Conservation (phyloP, 1,140 invertebrate species). For the Anastatus disparis region DNA sequence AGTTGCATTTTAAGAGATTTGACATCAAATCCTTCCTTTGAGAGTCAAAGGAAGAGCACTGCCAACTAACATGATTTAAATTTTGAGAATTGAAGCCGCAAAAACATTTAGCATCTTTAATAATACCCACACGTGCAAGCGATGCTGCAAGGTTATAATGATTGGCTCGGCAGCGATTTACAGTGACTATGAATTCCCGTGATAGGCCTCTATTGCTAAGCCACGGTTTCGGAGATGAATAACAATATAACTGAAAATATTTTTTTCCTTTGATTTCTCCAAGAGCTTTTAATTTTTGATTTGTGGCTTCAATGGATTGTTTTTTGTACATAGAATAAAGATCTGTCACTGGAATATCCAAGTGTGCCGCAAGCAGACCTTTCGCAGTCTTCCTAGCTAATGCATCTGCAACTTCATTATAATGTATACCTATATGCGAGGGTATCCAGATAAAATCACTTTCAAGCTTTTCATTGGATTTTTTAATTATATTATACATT, state of each 20-base stretch:
- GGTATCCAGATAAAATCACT: background rate
- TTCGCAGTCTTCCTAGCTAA: background rate
- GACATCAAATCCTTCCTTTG: too few relatives aligned
- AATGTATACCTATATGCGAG: background rate
- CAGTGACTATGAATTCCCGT: conserved; percentile 14
- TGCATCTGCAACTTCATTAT: background rate
- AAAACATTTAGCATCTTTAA: conserved; percentile 1
- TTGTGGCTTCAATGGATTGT: background rate
- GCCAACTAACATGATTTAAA: conserved; percentile 30
- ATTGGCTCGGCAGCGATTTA: conserved; percentile 35
- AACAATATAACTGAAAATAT: background rate
- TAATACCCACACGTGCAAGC: conserved; percentile 23
- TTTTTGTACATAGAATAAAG: background rate
- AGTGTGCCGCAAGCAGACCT: background rate
- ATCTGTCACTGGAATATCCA: background rate
- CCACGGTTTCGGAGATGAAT: background rate
- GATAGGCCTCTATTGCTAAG: background rate
- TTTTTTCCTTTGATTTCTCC: background rate
- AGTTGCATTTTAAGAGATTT: too few relatives aligned
- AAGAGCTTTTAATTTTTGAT: background rate
- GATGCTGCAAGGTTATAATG: conserved; percentile 18
- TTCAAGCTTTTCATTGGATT: background rate
- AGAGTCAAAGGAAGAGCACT: conserved; percentile 12
- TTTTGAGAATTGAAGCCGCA: conserved; percentile 17
- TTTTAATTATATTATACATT: background rate